Base-by-base conservation (phyloP, 2,113 vertebrate species). In the Pogonocichla stellata region DNA sequence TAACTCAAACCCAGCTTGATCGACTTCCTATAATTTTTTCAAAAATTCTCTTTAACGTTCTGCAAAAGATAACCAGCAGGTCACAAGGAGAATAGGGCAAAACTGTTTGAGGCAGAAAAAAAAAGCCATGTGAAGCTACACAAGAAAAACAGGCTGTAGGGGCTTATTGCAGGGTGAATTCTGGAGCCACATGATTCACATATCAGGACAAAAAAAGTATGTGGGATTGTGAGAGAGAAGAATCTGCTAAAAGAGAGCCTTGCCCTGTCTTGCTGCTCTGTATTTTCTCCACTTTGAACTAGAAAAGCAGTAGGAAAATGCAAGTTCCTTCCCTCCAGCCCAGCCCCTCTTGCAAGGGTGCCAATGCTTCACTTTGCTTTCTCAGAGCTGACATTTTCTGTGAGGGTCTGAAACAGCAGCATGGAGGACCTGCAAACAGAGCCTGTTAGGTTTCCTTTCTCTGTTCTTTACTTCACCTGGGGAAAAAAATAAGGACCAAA, bases 1-100 rank as follows among this genome's bases (percentile, higher is more conserved):
- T 78, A 92, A 94, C 82, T 96, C 75, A 94, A 94, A 86, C 66
- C 14, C 65, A 94, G 85, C 71, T 90, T 82, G 69, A 93, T 64
- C 6, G 2, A 38, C 82, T 94, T 94, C 57, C 93, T 90, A 71
- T 53, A 80, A 22, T 86, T 88, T 95, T 92, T 93, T 72, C 4
- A 36, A 61, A 86, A 58, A 38, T 80, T 86, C 61, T 51, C 71
- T 82, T 73, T 67, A 58, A 62, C 71, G 90, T 90, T 94, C 67
- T 91, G 75, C 67, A 83, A 45, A 92, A 83, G 80, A 94, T 51
- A 92, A 29, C 58, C 77, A 90, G 71, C 58, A 90, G 67, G 64
- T 88, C 50, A 62, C 72, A 66, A 90, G 64, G 25, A 92, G 69
- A 48, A 71, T 38, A 88, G 60, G 51, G 57, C 19, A 80, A 83